Conservation (phyloP, 1,140 invertebrate genomes). For the Helicoverpa zea region DNA sequence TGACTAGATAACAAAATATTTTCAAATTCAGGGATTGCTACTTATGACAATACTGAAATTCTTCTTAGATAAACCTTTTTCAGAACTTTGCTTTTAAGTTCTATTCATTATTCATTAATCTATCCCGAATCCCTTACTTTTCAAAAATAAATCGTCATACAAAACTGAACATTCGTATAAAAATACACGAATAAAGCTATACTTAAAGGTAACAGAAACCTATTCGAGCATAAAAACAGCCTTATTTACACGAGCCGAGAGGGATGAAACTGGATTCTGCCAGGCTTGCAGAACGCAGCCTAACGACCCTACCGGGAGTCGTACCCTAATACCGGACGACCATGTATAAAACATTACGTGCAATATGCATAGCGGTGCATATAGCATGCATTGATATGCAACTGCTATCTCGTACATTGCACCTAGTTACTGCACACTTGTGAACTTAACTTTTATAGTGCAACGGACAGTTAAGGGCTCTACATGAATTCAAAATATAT, state of each 20-base stretch:
- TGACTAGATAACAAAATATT: too few relatives aligned
- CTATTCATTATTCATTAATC: neutral
- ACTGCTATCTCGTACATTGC: neutral
- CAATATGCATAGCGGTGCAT: slow-evolving; percentile 12
- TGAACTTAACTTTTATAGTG: neutral
- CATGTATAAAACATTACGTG: slow-evolving; percentile 20
- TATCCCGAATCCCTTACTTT: too few relatives aligned
- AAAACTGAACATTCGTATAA: neutral
- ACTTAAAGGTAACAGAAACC: neutral
- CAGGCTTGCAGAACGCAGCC: slow-evolving; percentile 31
- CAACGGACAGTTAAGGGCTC: neutral
- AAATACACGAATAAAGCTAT: neutral
- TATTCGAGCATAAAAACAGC: neutral
- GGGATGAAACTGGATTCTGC: slow-evolving; percentile 30
- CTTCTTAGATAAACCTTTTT: too few relatives aligned
- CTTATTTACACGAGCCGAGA: neutral
- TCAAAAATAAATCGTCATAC: neutral
- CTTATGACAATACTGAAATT: too few relatives aligned
- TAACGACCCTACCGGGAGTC: slow-evolving; percentile 14
- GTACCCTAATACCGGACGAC: slow-evolving; percentile 3
- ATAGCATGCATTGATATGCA: neutral
- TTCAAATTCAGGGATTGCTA: too few relatives aligned
- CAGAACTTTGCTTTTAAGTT: too few relatives aligned
- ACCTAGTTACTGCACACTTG: neutral
- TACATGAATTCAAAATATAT: neutral